Percentiles rank a stretch among this genome's conserved stretches.
Conservation (phyloP, 2,888 invertebrate species). For the Ferdinandea cuprea region DNA sequence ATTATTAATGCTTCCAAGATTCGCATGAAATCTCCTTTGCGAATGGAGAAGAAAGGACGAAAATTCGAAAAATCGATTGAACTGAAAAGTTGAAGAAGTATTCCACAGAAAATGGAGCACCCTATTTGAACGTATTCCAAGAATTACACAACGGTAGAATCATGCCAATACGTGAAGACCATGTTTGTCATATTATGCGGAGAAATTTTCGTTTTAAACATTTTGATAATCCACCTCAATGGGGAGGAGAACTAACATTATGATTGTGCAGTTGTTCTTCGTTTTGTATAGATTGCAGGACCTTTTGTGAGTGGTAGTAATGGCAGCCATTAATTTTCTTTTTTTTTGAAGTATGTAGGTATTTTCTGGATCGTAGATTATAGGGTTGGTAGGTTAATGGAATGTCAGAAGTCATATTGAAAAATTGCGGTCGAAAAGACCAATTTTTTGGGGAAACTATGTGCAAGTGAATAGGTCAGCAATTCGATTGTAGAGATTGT, state of each 20-base stretch:
- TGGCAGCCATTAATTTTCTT: constrained; percentile 3
- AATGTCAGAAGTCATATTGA: constrained; percentile 33
- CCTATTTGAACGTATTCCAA: constrained; percentile 61
- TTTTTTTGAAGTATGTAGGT: constrained; percentile 11
- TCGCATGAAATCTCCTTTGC: constrained; percentile 54
- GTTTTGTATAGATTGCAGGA: background rate
- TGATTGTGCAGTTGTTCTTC: background rate
- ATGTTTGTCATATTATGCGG: background rate
- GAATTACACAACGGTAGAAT: constrained; percentile 59
- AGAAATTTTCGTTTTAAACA: background rate
- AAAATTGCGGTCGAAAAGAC: constrained; percentile 1
- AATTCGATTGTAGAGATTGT: background rate
- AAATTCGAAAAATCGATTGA: constrained; percentile 35
- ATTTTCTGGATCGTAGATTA: background rate
- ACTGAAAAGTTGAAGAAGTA: background rate
- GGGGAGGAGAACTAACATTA: constrained; percentile 5
- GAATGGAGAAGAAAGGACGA: background rate
- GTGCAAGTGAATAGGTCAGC: too few species aligned
- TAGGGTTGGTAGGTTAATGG: constrained; percentile 37
- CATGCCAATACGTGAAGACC: constrained; percentile 29
- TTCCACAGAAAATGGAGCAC: background rate
- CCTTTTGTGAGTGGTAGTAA: constrained; percentile 7
- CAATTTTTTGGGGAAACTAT: too few species aligned
- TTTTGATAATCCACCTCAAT: constrained; percentile 13
- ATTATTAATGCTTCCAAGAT: constrained; percentile 41